Conservation (phyloP, 2,797 vertebrate genomes). For the Myotis daubentonii region DNA sequence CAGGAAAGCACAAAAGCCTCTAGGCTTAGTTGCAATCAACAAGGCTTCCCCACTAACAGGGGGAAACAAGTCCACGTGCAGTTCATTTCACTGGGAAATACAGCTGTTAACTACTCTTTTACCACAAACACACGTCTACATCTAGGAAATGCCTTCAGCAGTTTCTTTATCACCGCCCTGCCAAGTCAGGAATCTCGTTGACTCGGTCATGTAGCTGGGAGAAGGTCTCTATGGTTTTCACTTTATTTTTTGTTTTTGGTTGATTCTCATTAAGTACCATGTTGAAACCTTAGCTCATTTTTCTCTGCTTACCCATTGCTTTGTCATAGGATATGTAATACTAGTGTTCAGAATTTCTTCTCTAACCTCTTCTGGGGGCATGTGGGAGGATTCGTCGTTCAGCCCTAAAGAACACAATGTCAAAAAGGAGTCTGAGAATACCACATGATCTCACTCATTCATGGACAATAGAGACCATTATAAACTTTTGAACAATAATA, state of each 20-base stretch:
- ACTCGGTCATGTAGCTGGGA: background rate
- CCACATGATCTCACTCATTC: no score
- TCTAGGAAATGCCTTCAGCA: background rate
- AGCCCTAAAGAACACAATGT: slow-evolving; percentile 49
- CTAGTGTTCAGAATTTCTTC: background rate
- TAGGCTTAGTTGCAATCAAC: background rate
- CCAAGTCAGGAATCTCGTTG: background rate
- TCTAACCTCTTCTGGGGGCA: background rate
- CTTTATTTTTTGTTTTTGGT: background rate
- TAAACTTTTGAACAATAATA: no score
- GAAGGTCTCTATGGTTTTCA: background rate
- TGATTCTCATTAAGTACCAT: background rate
- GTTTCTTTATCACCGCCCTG: background rate
- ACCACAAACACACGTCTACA: background rate
- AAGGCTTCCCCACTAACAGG: background rate
- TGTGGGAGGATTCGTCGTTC: background rate
- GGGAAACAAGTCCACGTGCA: background rate
- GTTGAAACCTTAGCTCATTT: background rate
- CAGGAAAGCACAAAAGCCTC: background rate
- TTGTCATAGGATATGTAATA: slow-evolving; percentile 1
- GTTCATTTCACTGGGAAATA: background rate
- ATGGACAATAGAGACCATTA: no score
- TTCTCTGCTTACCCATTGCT: slow-evolving; percentile 21
- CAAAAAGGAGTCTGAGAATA: slow-evolving; percentile 65
- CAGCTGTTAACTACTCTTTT: background rate